Base-by-base conservation (phyloP, 2,797 vertebrate species). In the Sibirionetta formosa region DNA sequence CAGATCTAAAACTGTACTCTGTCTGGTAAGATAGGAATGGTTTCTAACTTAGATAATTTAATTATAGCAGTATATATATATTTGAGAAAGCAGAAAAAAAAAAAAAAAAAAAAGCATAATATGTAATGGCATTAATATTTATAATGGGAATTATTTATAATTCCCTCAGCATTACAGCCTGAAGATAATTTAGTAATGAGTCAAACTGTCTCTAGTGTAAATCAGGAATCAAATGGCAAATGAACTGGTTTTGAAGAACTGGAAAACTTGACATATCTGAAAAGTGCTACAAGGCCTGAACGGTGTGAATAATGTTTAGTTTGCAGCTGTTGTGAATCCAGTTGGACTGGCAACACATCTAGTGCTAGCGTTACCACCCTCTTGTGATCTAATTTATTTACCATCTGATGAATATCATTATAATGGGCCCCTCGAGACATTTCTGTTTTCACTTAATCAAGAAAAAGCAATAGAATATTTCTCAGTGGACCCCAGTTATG, bases 211-310 rank as follows among this genome's bases (percentile, higher is more conserved):
- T 89, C 86, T 61, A 81, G 86, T 69, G 89, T 65, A 91, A 94
- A 83, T 63, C 46, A 83, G 65, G 69, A 81, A 93, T 15, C 46
- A 93, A 91, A 96, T 69, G 38, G 66, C 79, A 94, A 61, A 90
- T 90, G 38, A 92, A 81, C 13, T 84, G 72, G 54, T 22, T 84
- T 94, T 91, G 23, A 35, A 93, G 69, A 75, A 42, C 53, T 95
- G 82, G 96, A 96, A 97, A 95, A 93, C 16, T 50, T 97, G 86
- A 95, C 83, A 56, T 77, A 64, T 57, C 36, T 96, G 64, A 95
- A 93, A 76, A 96, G 79, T 11, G 35, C 66, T 86, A 86, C 58
- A 70, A 81, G 92, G 73, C 35, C 85, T 94, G 48, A 94, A 58
- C 2, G 4, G 71, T 94, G 77, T 94, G 97, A 97, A 94, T 81